These are phyloP conservation scores for Zaprionus capensis DNA, from an alignment of 1,140 invertebrate genomes.

Conservation along the genomic window DNA sequence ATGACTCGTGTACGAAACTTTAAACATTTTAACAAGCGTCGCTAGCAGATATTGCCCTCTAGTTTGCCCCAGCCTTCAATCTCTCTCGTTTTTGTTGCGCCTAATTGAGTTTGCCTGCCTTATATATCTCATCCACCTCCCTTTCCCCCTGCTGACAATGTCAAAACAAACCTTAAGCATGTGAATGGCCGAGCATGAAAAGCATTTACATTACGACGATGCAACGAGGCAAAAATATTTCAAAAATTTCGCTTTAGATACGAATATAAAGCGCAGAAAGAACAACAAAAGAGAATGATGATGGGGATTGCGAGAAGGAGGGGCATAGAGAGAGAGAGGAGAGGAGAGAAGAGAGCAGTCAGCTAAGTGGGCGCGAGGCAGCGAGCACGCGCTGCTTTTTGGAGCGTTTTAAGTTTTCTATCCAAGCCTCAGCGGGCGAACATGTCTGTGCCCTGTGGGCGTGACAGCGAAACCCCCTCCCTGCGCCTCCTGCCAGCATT, in stretches of 20 bases:
- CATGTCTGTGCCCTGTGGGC: slow-evolving; percentile 14
- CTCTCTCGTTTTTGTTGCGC: slow-evolving; percentile 46
- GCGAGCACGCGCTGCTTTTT: slow-evolving; percentile 41
- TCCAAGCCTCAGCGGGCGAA: slow-evolving; percentile 7
- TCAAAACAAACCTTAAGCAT: slow-evolving; percentile 46
- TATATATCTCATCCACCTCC: not conserved
- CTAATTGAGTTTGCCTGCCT: slow-evolving; percentile 69
- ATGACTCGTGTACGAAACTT: slow-evolving; percentile 51
- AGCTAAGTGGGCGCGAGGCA: slow-evolving; percentile 24
- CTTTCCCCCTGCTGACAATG: no score
- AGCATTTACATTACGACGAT: slow-evolving; percentile 70
- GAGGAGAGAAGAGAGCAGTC: not conserved
- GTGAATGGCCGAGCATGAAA: slow-evolving; percentile 62
- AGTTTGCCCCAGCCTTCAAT: not conserved
- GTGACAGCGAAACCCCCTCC: slow-evolving; percentile 1
- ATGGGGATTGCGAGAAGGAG: not conserved
- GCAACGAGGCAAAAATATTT: slow-evolving; percentile 51
- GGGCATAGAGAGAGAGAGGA: not conserved
- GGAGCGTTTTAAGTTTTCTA: slow-evolving; percentile 40
- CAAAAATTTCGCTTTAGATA: slow-evolving; percentile 52
- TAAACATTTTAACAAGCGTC: slow-evolving; percentile 48
- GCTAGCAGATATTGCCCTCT: slow-evolving; percentile 2
- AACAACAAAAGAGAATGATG: slow-evolving; percentile 11
- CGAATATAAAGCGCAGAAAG: slow-evolving; percentile 26
- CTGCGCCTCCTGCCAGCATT: no score